These are phyloP conservation scores for Diorhabda sublineata DNA, from an alignment of 1,140 invertebrate species.

Conservation along the genomic window DNA sequence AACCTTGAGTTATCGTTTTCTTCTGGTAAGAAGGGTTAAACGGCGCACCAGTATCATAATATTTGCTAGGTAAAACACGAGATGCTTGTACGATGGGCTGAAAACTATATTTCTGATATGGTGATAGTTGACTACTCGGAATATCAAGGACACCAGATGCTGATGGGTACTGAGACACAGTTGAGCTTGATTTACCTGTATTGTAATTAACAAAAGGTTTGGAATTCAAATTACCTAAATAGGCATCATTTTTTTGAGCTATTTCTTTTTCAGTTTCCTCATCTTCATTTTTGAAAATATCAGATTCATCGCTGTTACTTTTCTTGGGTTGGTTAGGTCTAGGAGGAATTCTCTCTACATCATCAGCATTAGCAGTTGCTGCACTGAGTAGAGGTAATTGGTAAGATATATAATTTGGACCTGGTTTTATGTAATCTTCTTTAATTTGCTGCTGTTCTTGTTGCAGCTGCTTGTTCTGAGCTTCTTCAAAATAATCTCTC, in stretches of 20 bases:
- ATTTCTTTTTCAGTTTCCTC: slow-evolving; percentile 9
- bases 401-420: slow-evolving; percentile 16
- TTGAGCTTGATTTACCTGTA: slow-evolving; percentile 35
- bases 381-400: slow-evolving; percentile 10
- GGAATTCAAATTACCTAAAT: slow-evolving; percentile 8
- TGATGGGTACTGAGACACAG: slow-evolving; percentile 29
- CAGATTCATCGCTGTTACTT: background rate
- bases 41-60: slow-evolving; percentile 22
- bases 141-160: slow-evolving; percentile 25
- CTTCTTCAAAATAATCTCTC: slow-evolving; percentile 14
- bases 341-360: slow-evolving; percentile 11
- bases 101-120: slow-evolving; percentile 43
- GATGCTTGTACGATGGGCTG: slow-evolving; percentile 26
- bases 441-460: background rate
- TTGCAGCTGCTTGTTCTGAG: slow-evolving; percentile 3
- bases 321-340: slow-evolving; percentile 4
- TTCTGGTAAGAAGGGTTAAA: slow-evolving; percentile 31
- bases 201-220: slow-evolving; percentile 26
- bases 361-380: slow-evolving; percentile 9
- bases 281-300: slow-evolving; percentile 16
- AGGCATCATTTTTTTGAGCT: background rate
- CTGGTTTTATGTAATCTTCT: slow-evolving; percentile 11
- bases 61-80: background rate
- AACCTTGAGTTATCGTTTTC: slow-evolving; percentile 10
- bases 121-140: slow-evolving; percentile 16